Base-by-base conservation (phyloP, 2,888 invertebrate species). In the Melolontha melolontha region DNA sequence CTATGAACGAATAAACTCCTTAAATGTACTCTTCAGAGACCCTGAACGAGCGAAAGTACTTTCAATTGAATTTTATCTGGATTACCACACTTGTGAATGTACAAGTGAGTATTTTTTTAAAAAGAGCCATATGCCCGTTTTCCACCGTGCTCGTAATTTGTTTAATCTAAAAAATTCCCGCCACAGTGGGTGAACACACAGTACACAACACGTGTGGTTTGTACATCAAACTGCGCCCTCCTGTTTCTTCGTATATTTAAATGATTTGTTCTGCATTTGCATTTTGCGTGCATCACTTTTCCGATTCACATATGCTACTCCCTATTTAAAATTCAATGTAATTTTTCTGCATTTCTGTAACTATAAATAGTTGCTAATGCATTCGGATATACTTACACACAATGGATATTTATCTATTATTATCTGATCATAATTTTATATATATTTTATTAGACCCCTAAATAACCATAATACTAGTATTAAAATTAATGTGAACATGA, bases 221-320 rank as follows among this genome's bases (percentile, higher is more conserved):
- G 50, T 12, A 11, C 51, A 34, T 51, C 51, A 78, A 74, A 71
- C 77, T 75, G 78, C 78, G 7, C 51, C 51, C 78, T 74, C 76
- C 75, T 76, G 55, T 77, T 64, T 79, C 79, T 78, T 79, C 77
- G 78, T 80, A 77, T 79, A 80, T 80, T 80, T 77, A 80, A 80
- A 80, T 80, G 78, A 79, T 80, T 75, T 64, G 66, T 74, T 74
- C 76, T 72, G 68, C 76, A 80, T 80, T 80, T 79, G 76, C 80
- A 80, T 80, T 79, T 79, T 78, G 79, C 79, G 77, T 79, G 77
- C 75, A 75, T 73, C n/a, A 27, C 27, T 29, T 29, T 51, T 12
- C 51, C 27, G 29, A n/a, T 29, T 12, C n/a, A 51, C 51, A 51
- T 51, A 51, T 51, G 51, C 51, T 79, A 76, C 75, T 75, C 78